A percentile compares a stretch with the other conserved stretches of the same genome.
phyloP scores from a whole-genome alignment of 2,797 vertebrate genomes.

The Lagorchestes hirsutus region DNA sequence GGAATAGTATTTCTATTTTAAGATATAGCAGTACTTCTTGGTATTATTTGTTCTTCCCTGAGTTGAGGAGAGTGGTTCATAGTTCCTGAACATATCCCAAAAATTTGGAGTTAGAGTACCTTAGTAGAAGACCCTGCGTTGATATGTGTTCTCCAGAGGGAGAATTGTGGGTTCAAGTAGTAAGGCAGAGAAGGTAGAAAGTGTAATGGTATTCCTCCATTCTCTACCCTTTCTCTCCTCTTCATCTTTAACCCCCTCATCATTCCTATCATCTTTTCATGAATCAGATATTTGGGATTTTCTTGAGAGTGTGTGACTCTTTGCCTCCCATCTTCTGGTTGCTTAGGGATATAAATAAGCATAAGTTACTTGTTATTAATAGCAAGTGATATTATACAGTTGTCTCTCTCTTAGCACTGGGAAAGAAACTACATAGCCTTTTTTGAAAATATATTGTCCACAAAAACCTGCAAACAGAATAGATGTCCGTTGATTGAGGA shows the following conservation, averaged over 20 bases:
- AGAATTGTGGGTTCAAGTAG: not conserved
- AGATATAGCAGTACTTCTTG: not conserved
- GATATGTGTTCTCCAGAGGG: not conserved
- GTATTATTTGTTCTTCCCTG: not conserved
- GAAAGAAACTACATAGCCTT: not conserved
- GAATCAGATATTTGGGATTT: not conserved
- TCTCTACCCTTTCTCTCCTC: not conserved
- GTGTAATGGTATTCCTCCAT: not conserved
- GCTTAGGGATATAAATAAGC: not conserved
- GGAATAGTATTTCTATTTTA: not conserved
- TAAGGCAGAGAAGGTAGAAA: not conserved
- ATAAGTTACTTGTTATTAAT: not conserved
- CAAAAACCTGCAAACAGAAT: not conserved
- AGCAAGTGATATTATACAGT: not conserved
- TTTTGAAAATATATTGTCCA: not conserved
- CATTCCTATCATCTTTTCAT: not conserved
- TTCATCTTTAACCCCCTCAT: not conserved
- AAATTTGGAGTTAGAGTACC: not conserved
- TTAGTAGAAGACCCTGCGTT: not conserved
- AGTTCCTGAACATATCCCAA: not conserved
- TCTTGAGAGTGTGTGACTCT: not conserved
- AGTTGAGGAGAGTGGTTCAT: not conserved
- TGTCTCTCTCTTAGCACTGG: not conserved
- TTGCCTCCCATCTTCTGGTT: not conserved
- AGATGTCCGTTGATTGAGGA: not conserved